Percentiles rank a stretch among this genome's conserved stretches.
phyloP scores from a whole-genome alignment of 30 jellyfish, hydroid and myxozoan genomes.

The Cassiopea xamachana region DNA sequence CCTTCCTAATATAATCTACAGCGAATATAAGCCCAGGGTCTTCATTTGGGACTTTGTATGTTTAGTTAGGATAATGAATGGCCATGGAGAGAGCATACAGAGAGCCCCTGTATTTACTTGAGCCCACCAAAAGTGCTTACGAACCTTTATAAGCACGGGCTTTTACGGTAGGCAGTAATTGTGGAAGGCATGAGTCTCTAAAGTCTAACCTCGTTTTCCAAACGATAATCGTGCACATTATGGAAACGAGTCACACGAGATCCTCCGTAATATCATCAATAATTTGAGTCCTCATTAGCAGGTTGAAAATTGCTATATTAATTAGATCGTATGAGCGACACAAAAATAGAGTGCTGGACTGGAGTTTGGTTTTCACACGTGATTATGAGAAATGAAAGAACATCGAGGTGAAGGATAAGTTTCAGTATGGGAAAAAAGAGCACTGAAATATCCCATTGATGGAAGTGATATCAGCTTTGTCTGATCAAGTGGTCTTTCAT shows the following conservation, averaged over 20 bases:
- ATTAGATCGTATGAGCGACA: not conserved
- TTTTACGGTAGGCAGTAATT: too few relatives aligned
- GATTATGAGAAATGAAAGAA: constrained; percentile 6
- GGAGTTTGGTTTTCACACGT: constrained; percentile 47
- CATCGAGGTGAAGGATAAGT: constrained; percentile 25
- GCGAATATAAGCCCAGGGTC: too few relatives aligned
- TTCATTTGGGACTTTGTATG: too few relatives aligned
- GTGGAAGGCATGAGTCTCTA: constrained; percentile 11
- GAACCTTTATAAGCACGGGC: too few relatives aligned
- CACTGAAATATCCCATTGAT: constrained; percentile 15
- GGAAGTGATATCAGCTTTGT: not conserved
- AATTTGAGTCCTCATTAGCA: constrained; percentile 33
- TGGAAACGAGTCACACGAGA: constrained; percentile 8
- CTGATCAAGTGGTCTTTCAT: not conserved
- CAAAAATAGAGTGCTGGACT: not conserved
- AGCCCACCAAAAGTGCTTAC: too few relatives aligned
- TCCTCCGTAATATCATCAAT: constrained; percentile 40
- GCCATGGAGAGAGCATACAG: too few relatives aligned
- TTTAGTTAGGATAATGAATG: too few relatives aligned
- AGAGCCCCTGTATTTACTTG: too few relatives aligned
- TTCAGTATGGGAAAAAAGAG: constrained; percentile 26
- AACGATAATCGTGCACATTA: not conserved
- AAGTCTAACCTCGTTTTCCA: constrained; percentile 2
- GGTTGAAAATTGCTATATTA: constrained; percentile 17
- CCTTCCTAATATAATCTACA: too few relatives aligned